Evolutionary conservation across 1,140 invertebrate genomes (phyloP).

Genomic region (Frieseomelitta varia): DNA sequence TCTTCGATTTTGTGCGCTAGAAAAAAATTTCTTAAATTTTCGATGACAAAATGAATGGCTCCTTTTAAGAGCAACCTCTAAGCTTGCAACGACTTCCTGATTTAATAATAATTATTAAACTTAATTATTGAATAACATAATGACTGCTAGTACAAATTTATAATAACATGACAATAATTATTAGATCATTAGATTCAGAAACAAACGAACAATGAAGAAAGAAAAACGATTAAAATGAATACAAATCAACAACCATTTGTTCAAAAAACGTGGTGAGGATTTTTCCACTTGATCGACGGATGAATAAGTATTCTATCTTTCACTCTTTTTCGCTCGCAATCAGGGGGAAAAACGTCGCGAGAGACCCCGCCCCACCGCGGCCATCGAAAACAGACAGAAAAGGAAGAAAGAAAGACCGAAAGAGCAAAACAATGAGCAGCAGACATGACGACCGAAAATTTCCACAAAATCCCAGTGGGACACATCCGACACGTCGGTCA

Average conservation of each 20-base stretch:
- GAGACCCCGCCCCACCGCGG: neutral
- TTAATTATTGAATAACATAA: neutral
- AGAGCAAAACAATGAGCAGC: neutral
- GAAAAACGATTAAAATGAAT: no score
- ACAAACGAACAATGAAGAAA: no score
- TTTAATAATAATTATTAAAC: neutral
- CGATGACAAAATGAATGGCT: no score
- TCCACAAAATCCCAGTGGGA: constrained; percentile 19
- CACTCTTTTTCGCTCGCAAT: neutral
- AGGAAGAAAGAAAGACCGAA: neutral
- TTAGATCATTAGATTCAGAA: no score
- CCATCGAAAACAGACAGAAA: neutral
- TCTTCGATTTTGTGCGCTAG: no score
- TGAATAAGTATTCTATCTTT: neutral
- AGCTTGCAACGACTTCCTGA: no score
- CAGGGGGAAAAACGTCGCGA: neutral
- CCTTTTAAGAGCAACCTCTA: no score
- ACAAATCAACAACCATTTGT: neutral
- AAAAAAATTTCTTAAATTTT: no score
- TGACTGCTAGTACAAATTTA: neutral
- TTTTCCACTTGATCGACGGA: neutral
- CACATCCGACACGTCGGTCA: constrained; percentile 47
- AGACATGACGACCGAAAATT: constrained; percentile 24
- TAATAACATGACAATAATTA: neutral
- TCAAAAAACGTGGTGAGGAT: neutral